These are phyloP conservation scores for Corythornis madagascariensis DNA, from an alignment of 2,113 vertebrate genomes.

Conservation along the genomic window DNA sequence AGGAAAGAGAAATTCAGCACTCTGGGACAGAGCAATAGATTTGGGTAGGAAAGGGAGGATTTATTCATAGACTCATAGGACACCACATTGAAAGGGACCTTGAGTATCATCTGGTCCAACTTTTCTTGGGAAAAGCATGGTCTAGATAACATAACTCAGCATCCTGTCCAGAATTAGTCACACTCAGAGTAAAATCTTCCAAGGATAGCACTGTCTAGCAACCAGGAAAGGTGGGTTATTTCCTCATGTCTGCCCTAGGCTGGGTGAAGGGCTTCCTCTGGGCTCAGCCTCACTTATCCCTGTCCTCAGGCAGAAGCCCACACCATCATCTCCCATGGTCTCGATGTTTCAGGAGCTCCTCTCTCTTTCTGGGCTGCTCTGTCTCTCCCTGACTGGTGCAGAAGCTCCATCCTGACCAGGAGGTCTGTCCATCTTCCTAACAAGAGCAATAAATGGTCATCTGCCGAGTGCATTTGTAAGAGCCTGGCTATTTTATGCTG, in stretches of 20 bases:
- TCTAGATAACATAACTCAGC: not conserved
- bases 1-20: not conserved
- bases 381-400: not conserved
- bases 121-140: not conserved
- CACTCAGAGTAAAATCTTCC: not conserved
- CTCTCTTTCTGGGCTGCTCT: too few species aligned
- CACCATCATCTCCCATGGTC: rapidly evolving
- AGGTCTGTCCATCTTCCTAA: too few species aligned
- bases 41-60: not conserved
- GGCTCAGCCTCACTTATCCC: not conserved
- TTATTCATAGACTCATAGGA: not conserved
- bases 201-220: too few species aligned
- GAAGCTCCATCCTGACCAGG: rapidly evolving
- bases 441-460: not conserved
- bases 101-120: not conserved
- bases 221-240: not conserved
- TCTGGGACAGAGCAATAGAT: not conserved
- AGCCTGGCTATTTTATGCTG: too few species aligned
- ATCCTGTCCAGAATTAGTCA: not conserved
- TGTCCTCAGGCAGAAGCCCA: not conserved
- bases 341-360: not conserved
- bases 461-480: rapidly evolving
- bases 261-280: not conserved
- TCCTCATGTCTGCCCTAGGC: not conserved
- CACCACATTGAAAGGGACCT: not conserved